phyloP scores from a whole-genome alignment of 2,113 vertebrate genomes.

The Daphoenositta chrysoptera region DNA sequence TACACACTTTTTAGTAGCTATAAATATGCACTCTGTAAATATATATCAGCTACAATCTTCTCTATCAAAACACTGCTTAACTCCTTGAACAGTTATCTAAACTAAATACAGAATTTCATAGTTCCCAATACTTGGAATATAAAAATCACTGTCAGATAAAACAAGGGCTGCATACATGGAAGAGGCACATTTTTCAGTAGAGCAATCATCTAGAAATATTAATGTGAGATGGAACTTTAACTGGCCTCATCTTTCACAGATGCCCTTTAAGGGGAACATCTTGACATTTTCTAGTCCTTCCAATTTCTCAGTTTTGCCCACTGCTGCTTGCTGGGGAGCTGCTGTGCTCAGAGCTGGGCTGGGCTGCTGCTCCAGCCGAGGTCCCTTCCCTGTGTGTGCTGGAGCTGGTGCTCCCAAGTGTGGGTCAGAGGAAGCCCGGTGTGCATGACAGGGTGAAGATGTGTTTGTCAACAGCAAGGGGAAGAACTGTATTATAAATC shows the following conservation, averaged over 20 bases:
- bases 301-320: neutral
- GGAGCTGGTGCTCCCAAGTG: fast-evolving
- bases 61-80: neutral
- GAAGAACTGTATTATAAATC: neutral
- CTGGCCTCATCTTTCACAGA: neutral
- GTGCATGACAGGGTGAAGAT: neutral
- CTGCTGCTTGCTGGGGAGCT: neutral
- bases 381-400: fast-evolving
- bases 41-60: neutral
- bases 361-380: neutral
- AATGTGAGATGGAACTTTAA: neutral
- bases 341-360: neutral
- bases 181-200: neutral
- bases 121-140: neutral
- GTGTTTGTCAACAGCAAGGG: neutral
- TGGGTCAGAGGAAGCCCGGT: neutral
- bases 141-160: neutral
- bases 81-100: neutral
- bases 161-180: neutral
- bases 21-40: neutral
- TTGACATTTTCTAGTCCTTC: neutral
- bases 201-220: neutral
- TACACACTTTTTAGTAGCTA: neutral
- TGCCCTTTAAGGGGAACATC: neutral
- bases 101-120: neutral